These are phyloP conservation scores for Caerostris darwini DNA, from an alignment of 1,140 invertebrate genomes.

Conservation along the genomic window DNA sequence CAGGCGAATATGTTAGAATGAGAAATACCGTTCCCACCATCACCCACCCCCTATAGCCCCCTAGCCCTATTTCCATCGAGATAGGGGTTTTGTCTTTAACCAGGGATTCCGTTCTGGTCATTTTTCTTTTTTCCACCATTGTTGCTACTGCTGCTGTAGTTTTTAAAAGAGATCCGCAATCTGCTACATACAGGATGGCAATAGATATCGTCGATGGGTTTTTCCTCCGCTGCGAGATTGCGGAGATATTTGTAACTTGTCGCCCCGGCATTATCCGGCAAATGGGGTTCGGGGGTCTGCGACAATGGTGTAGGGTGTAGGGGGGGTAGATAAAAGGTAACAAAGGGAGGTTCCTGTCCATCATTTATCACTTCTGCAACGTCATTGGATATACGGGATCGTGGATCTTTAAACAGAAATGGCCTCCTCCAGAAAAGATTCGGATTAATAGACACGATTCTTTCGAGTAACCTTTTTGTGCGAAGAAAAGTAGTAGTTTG, in stretches of 20 bases:
- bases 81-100: slow-evolving; percentile 76
- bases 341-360: slow-evolving; percentile 24
- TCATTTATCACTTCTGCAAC: slow-evolving; percentile 33
- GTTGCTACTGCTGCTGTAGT: neutral
- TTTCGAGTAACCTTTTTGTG: too few relatives aligned
- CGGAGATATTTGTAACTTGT: slow-evolving; percentile 57
- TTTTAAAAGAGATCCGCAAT: neutral
- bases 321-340: slow-evolving; percentile 22
- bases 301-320: neutral
- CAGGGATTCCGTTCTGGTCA: slow-evolving; percentile 63
- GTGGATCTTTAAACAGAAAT: neutral
- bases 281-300: neutral
- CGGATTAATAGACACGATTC: neutral
- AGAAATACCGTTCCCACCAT: slow-evolving; percentile 43
- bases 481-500: too few relatives aligned
- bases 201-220: slow-evolving; percentile 38
- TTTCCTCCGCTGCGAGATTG: neutral
- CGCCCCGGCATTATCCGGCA: slow-evolving; percentile 40
- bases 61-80: slow-evolving; percentile 49
- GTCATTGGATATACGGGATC: neutral
- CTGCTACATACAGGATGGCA: slow-evolving; percentile 11
- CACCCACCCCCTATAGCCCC: neutral
- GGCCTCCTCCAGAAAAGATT: neutral
- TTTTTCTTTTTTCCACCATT: slow-evolving; percentile 67
- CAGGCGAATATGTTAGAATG: slow-evolving; percentile 76